Conservation (phyloP, 1,140 invertebrate species). For the Oedothorax gibbosus region DNA sequence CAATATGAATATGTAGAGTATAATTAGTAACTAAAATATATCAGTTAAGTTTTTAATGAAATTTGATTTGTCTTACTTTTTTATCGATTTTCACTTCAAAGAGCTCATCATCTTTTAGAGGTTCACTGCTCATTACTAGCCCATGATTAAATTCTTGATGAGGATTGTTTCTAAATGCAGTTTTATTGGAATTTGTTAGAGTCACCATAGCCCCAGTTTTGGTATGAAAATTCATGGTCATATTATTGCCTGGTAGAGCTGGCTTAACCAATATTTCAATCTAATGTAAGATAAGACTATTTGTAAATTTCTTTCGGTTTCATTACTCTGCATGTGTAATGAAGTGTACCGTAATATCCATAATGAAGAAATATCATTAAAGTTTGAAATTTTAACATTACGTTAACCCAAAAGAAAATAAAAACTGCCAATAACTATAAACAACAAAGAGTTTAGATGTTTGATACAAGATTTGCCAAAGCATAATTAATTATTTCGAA, state of each 20-base stretch:
- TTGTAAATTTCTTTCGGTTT: conserved; percentile 36
- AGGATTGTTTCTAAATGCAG: conserved; percentile 80
- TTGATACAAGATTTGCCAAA: too few relatives aligned
- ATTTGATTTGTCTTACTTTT: conserved; percentile 70
- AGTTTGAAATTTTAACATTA: conserved; percentile 28
- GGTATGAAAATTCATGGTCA: conserved; percentile 75
- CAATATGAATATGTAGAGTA: too few relatives aligned
- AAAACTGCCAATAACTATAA: conserved; percentile 13
- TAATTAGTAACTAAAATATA: too few relatives aligned
- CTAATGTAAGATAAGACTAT: not conserved
- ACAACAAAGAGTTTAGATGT: conserved; percentile 21
- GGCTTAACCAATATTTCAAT: not conserved
- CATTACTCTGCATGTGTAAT: conserved; percentile 27
- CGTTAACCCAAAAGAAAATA: not conserved
- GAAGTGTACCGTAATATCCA: conserved; percentile 33
- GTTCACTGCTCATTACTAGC: conserved; percentile 89
- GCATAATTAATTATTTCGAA: too few relatives aligned
- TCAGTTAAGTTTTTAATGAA: too few relatives aligned
- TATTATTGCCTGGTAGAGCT: not conserved
- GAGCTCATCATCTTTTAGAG: conserved; percentile 80
- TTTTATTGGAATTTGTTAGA: conserved; percentile 83
- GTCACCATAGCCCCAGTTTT: conserved; percentile 83
- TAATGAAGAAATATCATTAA: conserved; percentile 31
- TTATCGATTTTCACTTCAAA: conserved; percentile 94
- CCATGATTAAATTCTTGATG: conserved; percentile 96